phyloP scores from a whole-genome alignment of 2,113 vertebrate species.

The Phodopus roborovskii region DNA sequence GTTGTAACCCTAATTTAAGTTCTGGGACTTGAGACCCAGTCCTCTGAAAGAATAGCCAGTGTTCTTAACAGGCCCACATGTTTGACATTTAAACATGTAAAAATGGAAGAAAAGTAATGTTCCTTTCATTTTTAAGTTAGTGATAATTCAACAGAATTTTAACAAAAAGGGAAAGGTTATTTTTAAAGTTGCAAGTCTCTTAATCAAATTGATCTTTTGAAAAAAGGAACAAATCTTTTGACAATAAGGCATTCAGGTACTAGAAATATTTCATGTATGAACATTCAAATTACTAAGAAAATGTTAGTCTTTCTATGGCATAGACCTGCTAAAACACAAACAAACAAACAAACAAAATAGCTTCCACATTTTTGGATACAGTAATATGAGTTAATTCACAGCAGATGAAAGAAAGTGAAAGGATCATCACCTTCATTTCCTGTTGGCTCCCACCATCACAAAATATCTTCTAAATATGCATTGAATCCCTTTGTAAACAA shows the following conservation, averaged over 20 bases:
- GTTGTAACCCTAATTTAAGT: not conserved
- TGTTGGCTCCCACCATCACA: not conserved
- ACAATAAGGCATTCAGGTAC: not conserved
- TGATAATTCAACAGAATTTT: not conserved
- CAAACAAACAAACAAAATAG: not conserved
- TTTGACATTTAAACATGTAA: no score
- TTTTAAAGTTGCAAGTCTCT: not conserved
- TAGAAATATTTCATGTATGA: not conserved
- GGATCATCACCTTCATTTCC: not conserved
- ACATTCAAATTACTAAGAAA: not conserved
- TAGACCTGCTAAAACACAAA: not conserved
- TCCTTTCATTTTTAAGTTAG: not conserved
- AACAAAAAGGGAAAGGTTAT: not conserved
- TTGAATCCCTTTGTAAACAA: not conserved
- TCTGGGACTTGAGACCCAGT: not conserved
- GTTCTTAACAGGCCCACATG: no score
- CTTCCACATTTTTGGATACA: not conserved
- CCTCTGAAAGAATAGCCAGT: not conserved
- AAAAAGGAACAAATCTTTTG: not conserved
- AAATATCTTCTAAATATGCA: not conserved
- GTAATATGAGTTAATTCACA: not conserved
- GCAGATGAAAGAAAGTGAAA: not conserved
- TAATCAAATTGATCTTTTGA: not conserved
- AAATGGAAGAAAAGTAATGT: not conserved
- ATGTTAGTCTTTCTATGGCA: not conserved